Conservation (phyloP, 2,888 invertebrate species). For the Monopis laevigella region DNA sequence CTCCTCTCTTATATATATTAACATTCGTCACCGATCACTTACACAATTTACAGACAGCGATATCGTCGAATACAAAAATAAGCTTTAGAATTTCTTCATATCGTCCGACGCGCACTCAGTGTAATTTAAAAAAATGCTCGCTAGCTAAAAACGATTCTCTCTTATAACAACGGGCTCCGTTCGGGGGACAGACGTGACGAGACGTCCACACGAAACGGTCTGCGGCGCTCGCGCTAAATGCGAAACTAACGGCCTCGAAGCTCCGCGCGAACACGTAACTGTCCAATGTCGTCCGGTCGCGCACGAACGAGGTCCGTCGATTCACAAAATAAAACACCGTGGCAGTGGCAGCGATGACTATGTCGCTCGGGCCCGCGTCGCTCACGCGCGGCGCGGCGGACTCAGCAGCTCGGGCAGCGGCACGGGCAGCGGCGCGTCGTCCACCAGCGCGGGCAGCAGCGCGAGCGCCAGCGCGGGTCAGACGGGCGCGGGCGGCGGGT, state of each 20-base stretch:
- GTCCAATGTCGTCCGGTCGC: too few relatives aligned
- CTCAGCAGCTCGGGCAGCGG: constrained; percentile 43
- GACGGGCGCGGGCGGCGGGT: constrained; percentile 75
- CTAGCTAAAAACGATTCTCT: constrained; percentile 34
- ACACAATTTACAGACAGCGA: constrained; percentile 17
- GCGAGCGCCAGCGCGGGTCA: constrained; percentile 65
- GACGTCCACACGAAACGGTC: constrained; percentile 39
- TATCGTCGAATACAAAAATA: constrained; percentile 64
- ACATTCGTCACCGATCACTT: constrained; percentile 1
- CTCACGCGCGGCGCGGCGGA: constrained; percentile 57
- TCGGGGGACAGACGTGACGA: constrained; percentile 38
- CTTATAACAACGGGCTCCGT: constrained; percentile 38
- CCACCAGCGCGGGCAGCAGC: constrained; percentile 60
- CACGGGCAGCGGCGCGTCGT: constrained; percentile 49
- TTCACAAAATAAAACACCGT: constrained; percentile 32
- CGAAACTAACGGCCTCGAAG: too few relatives aligned
- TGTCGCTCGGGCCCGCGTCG: constrained; percentile 20
- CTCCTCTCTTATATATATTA: neutral
- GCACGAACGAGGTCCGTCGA: constrained; percentile 33
- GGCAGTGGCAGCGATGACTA: constrained; percentile 23
- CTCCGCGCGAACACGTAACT: constrained; percentile 48
- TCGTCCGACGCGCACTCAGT: constrained; percentile 34
- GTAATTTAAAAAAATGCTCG: constrained; percentile 38
- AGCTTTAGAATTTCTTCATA: constrained; percentile 62
- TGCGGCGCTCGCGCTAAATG: too few relatives aligned